Conservation (phyloP, 2,888 invertebrate species). For the Sisyra nigra region DNA sequence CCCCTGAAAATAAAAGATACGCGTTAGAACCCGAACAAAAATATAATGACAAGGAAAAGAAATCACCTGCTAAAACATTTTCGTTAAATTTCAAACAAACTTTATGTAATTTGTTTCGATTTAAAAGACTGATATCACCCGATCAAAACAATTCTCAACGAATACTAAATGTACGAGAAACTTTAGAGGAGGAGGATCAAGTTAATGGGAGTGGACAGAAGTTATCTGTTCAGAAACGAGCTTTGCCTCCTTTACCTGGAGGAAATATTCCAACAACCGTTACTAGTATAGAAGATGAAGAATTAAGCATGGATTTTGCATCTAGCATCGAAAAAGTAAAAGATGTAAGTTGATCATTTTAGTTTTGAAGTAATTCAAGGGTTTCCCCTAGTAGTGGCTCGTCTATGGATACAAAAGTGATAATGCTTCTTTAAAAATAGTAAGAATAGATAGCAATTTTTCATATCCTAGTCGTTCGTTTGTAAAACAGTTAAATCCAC, state of each 20-base stretch:
- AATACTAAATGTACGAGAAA: constrained; percentile 12
- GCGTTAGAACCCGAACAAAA: constrained; percentile 31
- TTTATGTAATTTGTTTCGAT: constrained; percentile 70
- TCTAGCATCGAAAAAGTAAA: constrained; percentile 87
- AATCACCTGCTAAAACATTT: constrained; percentile 46
- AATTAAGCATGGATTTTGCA: constrained; percentile 61
- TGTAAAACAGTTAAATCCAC: no score
- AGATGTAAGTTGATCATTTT: constrained; percentile 51
- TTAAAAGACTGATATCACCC: constrained; percentile 37
- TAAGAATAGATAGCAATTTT: no score
- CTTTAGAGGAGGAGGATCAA: constrained; percentile 10
- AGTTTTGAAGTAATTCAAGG: constrained; percentile 2
- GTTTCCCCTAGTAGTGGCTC: not conserved
- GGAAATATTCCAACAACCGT: constrained; percentile 15
- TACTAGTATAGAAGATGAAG: constrained; percentile 20
- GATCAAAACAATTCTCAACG: constrained; percentile 25
- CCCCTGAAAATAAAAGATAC: constrained; percentile 24
- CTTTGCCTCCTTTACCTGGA: constrained; percentile 46
- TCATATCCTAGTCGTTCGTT: no score
- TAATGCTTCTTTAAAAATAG: no score
- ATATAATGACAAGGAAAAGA: constrained; percentile 34
- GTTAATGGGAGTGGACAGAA: constrained; percentile 24
- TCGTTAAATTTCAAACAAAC: constrained; percentile 67
- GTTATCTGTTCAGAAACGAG: constrained; percentile 43
- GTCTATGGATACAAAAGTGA: no score